Evolutionary conservation across 2,888 invertebrate species (phyloP).

Genomic region (Plebejus melissa): DNA sequence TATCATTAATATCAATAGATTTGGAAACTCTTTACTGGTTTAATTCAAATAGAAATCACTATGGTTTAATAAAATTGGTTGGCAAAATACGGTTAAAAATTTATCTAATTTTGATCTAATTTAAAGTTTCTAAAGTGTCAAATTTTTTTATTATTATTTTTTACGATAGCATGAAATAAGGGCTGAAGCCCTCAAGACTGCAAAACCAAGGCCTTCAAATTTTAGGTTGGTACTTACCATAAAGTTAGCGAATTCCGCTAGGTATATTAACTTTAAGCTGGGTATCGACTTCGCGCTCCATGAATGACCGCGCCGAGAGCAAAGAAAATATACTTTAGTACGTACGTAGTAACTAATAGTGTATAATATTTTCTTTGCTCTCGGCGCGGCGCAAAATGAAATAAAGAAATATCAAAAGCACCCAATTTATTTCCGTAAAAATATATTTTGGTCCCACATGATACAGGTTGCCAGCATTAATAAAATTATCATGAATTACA

Average conservation of each 20-base stretch:
- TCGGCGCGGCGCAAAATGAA: not conserved
- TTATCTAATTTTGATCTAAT: no score
- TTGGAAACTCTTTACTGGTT: not conserved
- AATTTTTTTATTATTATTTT: not conserved
- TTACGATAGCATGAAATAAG: not conserved
- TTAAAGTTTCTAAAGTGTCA: not conserved
- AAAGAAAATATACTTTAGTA: no score
- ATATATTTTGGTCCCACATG: slow-evolving; percentile 21
- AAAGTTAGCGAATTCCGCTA: no score
- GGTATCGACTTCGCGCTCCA: no score
- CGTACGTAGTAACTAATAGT: no score
- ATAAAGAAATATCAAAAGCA: slow-evolving; percentile 30
- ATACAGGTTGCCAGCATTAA: slow-evolving; percentile 23
- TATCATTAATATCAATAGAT: not conserved
- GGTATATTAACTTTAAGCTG: no score
- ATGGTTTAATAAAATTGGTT: no score
- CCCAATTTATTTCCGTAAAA: slow-evolving; percentile 35
- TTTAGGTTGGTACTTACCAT: no score
- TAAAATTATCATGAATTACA: slow-evolving; percentile 22
- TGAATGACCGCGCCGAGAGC: no score
- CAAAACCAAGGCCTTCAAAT: no score
- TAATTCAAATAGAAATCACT: not conserved
- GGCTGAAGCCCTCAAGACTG: no score
- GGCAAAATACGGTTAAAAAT: not conserved
- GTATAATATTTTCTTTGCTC: no score